phyloP scores from a whole-genome alignment of 2,797 vertebrate genomes.

The Cryptoprocta ferox region DNA sequence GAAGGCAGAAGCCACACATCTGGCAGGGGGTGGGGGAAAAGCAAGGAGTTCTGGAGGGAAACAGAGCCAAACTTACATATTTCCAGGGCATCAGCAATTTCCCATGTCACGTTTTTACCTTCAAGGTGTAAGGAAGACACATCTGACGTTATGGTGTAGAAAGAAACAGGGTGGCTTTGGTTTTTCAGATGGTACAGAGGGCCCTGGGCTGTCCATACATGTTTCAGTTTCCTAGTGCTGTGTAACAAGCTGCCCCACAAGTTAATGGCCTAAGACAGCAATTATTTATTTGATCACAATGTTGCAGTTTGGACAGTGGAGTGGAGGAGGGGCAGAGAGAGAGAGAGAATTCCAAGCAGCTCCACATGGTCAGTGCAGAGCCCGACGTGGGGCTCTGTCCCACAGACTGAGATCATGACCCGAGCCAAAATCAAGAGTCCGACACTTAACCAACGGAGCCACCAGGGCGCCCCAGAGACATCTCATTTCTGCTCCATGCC shows the following conservation, averaged over 20 bases:
- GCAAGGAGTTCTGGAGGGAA: not conserved
- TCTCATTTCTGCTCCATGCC: not conserved
- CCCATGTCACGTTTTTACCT: not conserved
- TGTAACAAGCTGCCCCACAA: not conserved
- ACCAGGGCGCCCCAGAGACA: not conserved
- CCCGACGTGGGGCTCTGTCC: too few relatives aligned
- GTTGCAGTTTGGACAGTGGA: not conserved
- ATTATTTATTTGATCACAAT: not conserved
- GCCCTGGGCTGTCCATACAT: not conserved
- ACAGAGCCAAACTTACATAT: accelerated
- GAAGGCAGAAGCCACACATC: not conserved
- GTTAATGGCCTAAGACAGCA: not conserved
- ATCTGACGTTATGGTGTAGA: not conserved
- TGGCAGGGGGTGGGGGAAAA: not conserved
- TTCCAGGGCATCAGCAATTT: not conserved
- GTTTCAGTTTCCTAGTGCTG: not conserved
- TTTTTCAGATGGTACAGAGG: not conserved
- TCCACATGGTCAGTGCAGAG: too few relatives aligned
- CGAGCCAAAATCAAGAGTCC: too few relatives aligned
- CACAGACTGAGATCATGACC: too few relatives aligned
- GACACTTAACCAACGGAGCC: too few relatives aligned
- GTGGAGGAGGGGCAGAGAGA: too few relatives aligned
- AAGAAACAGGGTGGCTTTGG: not conserved
- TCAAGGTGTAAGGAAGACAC: not conserved
- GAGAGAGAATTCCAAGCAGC: too few relatives aligned